phyloP scores from a whole-genome alignment of 2,797 vertebrate species.

The Danio kyathit region DNA sequence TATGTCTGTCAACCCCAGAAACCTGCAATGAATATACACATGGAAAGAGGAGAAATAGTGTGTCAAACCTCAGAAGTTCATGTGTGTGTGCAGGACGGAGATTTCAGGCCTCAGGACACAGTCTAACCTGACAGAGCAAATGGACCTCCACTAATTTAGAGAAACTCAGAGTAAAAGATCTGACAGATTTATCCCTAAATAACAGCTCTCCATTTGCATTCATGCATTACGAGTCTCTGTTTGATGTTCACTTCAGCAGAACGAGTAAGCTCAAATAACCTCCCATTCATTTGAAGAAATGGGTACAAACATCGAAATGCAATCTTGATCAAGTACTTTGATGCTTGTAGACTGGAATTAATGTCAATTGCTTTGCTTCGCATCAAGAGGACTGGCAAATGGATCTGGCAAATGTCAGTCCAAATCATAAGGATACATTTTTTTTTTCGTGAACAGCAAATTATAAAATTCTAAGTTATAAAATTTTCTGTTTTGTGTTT shows the following conservation, averaged over 20 bases:
- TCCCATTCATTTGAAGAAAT: slow-evolving; percentile 3
- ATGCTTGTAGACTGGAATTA: slow-evolving; percentile 2
- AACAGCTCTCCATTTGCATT: slow-evolving; percentile 5
- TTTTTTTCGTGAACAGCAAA: too few relatives aligned
- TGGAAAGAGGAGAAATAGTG: background rate
- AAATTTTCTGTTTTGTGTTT: background rate
- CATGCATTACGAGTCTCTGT: slow-evolving; percentile 3
- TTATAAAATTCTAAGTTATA: too few relatives aligned
- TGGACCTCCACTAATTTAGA: background rate
- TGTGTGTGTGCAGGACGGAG: background rate
- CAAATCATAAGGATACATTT: background rate
- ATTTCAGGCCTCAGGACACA: slow-evolving; percentile 4
- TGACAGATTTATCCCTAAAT: background rate
- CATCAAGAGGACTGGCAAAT: slow-evolving; percentile 2
- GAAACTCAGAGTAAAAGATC: background rate
- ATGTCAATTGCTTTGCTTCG: slow-evolving; percentile 5
- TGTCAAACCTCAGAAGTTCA: background rate
- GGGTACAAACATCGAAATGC: background rate
- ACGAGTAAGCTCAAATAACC: background rate
- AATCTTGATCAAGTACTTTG: background rate
- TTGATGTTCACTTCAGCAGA: slow-evolving; percentile 9
- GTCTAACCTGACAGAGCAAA: background rate
- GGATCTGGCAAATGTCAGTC: background rate
- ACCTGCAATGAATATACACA: background rate
- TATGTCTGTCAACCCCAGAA: slow-evolving; percentile 7